Evolutionary conservation across 2,113 vertebrate genomes (phyloP).

Genomic region (Ceuthmochares aereus): DNA sequence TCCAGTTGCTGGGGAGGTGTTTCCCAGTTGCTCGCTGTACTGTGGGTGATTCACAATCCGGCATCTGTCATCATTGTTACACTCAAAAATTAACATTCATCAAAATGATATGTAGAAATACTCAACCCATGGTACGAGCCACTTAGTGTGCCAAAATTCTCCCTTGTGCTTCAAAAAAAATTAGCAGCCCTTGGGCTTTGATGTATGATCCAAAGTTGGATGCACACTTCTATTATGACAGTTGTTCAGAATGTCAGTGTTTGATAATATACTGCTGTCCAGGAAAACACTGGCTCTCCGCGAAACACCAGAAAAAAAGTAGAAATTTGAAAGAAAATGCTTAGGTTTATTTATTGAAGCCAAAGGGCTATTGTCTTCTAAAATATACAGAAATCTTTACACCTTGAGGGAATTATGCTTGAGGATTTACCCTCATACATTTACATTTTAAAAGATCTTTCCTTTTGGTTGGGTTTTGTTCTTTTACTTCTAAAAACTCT

Average conservation of each 20-base stretch:
- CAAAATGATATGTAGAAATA: neutral
- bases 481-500: neutral
- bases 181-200: neutral
- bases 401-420: neutral
- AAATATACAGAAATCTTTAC: slow-evolving; percentile 38
- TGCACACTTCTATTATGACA: slow-evolving; percentile 40
- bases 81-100: neutral
- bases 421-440: slow-evolving; percentile 30
- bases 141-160: neutral
- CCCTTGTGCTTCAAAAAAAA: neutral
- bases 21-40: neutral
- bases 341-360: slow-evolving; percentile 44
- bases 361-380: slow-evolving; percentile 32
- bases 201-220: neutral
- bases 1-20: neutral
- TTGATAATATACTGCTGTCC: slow-evolving; percentile 25
- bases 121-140: neutral
- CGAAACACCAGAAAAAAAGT: neutral
- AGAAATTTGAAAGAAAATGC: slow-evolving; percentile 13
- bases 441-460: slow-evolving; percentile 30
- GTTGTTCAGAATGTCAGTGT: slow-evolving; percentile 18
- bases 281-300: neutral
- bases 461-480: neutral
- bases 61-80: too few species aligned
- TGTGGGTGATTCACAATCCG: neutral